Evolutionary conservation across 2,888 invertebrate species (phyloP).

Genomic region (Mimachlamys varia): DNA sequence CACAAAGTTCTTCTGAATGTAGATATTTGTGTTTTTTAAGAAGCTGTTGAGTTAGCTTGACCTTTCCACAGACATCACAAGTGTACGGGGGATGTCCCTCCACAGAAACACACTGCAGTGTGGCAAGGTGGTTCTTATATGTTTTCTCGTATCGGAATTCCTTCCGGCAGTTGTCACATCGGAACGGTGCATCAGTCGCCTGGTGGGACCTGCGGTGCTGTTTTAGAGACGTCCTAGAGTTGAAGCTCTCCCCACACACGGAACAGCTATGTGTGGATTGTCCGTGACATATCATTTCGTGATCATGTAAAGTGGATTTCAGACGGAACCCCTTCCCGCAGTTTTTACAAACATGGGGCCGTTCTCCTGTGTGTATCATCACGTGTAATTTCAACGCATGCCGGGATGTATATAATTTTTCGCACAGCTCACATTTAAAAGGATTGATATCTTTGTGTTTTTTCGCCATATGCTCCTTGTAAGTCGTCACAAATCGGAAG

Average conservation of each 20-base stretch:
- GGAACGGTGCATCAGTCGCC: not conserved
- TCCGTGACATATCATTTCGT: not conserved
- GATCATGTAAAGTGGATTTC: not conserved
- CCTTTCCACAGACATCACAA: not conserved
- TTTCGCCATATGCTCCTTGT: not conserved
- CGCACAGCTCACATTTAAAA: not conserved
- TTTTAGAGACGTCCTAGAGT: not conserved
- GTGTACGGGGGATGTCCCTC: not conserved
- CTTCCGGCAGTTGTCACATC: not conserved
- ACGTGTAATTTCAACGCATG: not conserved
- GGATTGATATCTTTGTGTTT: not conserved
- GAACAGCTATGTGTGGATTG: not conserved
- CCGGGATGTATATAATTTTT: not conserved
- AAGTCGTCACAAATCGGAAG: not conserved
- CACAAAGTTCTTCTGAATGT: not conserved
- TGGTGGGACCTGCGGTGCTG: not conserved
- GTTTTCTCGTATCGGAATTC: not conserved
- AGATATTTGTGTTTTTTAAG: not conserved
- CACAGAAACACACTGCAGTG: not conserved
- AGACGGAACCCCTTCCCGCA: not conserved
- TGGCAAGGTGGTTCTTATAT: not conserved
- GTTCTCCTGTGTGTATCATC: not conserved
- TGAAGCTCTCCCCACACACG: not conserved
- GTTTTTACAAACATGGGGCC: not conserved
- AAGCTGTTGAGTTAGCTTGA: not conserved